Base-by-base conservation (phyloP, 1,140 invertebrate species). In the Pentalonia nigronervosa region DNA sequence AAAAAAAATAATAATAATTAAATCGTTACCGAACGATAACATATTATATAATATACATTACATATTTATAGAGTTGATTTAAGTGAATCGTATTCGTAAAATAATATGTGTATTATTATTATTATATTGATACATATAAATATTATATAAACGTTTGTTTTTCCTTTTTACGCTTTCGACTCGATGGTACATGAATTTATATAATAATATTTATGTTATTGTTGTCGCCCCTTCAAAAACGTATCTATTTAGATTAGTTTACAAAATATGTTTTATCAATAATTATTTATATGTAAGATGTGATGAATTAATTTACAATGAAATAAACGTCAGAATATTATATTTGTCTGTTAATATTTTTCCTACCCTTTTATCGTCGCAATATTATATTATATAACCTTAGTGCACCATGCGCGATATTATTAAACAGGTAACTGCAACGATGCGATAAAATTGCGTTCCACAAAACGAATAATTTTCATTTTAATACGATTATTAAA, bases 171-270 rank as follows among this genome's bases (percentile, higher is more conserved):
- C 83, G 83, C 83, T 84, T 84, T 45, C 36, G 21, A 30, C 8
- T 84, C 36, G 23, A 84, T 84, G 36, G 20, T 36, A 36, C 76
- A 83, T 83, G n/a, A 36, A 83, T 83, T 83, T 83, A 36, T 60
- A 36, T 83, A 36, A 23, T 83, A 76, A 83, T 84, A 45, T 45
- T 41, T 47, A 87, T 47, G 47, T 87, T 47, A 21, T 87, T 86
- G 36, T 86, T 86, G 41, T 14, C 11, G 1, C 45, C 17, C 45
- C n/a, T 48, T 87, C 30, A 50, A n/a, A 48, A 56, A 89, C n/a
- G 50, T 89, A 56, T 89, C 48, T 56, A 48, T 88, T 89, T 89
- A 89, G 88, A 56, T 56, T 89, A 89, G 88, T 53, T 53, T 89
- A 87, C 48, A 20, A 41, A 41, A 89, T 23, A 36, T 89, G 50